Conservation (phyloP, 2,113 vertebrate genomes). For the Ovis canadensis region DNA sequence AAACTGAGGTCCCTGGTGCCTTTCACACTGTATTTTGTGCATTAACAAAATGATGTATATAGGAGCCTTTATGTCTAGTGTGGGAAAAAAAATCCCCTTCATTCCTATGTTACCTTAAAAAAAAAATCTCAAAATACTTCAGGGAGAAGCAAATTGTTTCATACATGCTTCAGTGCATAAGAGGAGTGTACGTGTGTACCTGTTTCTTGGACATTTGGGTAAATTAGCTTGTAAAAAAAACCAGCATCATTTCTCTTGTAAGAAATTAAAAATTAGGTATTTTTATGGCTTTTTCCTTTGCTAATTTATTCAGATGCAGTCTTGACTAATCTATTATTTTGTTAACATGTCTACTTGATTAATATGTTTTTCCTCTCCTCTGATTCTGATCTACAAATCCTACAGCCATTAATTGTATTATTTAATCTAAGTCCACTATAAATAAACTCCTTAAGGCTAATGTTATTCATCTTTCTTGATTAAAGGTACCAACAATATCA, state of each 20-base stretch:
- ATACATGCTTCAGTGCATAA: background rate
- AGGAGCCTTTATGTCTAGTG: background rate
- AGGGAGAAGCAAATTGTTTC: background rate
- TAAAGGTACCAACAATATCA: background rate
- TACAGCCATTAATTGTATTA: background rate
- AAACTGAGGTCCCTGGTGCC: background rate
- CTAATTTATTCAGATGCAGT: slow-evolving; percentile 42
- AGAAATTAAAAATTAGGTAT: background rate
- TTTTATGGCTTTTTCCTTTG: background rate
- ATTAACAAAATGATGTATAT: background rate
- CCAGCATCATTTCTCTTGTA: background rate
- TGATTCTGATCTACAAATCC: slow-evolving; percentile 11
- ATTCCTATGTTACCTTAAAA: background rate
- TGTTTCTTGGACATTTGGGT: background rate
- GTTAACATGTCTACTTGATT: slow-evolving; percentile 15
- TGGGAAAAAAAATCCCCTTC: background rate
- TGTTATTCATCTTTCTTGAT: background rate
- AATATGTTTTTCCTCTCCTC: slow-evolving; percentile 16
- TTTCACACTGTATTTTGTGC: slow-evolving; percentile 52
- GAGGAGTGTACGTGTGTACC: background rate
- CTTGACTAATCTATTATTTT: slow-evolving; percentile 34
- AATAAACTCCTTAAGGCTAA: slow-evolving; percentile 5
- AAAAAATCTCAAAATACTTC: background rate
- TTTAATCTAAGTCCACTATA: slow-evolving; percentile 29
- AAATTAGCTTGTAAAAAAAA: background rate